phyloP scores from a whole-genome alignment of 2,797 vertebrate genomes.

The Acipenser transmontanus region DNA sequence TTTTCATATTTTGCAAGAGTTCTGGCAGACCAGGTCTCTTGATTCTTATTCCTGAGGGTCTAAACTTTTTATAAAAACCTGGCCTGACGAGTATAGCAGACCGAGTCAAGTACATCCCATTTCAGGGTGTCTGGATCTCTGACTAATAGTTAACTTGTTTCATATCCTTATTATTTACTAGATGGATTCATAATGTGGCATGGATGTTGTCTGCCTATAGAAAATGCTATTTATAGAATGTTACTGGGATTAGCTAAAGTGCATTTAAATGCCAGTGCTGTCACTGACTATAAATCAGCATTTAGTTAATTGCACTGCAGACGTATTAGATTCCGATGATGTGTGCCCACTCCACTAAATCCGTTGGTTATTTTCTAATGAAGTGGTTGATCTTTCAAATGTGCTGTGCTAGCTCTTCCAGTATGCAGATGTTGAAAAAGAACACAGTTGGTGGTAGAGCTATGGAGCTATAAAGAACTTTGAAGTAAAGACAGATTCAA shows the following conservation, averaged over 20 bases:
- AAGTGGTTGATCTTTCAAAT: slow-evolving; percentile 1
- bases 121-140: too few relatives aligned
- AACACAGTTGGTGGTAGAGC: not conserved
- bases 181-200: not conserved
- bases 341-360: not conserved
- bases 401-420: not conserved
- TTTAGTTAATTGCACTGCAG: not conserved
- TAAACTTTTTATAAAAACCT: too few relatives aligned
- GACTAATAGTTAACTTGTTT: too few relatives aligned
- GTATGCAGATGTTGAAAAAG: not conserved
- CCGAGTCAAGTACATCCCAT: too few relatives aligned
- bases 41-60: too few relatives aligned
- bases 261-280: not conserved
- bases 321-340: not conserved
- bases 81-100: too few relatives aligned
- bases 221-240: not conserved
- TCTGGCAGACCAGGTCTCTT: too few relatives aligned
- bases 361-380: not conserved
- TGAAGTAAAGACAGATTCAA: not conserved
- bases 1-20: too few relatives aligned
- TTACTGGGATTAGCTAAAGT: not conserved
- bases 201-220: not conserved
- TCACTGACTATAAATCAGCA: not conserved
- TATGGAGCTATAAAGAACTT: not conserved
- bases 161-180: not conserved